Evolutionary conservation across 2,113 vertebrate genomes (phyloP).

Genomic region (Jacana jacana): DNA sequence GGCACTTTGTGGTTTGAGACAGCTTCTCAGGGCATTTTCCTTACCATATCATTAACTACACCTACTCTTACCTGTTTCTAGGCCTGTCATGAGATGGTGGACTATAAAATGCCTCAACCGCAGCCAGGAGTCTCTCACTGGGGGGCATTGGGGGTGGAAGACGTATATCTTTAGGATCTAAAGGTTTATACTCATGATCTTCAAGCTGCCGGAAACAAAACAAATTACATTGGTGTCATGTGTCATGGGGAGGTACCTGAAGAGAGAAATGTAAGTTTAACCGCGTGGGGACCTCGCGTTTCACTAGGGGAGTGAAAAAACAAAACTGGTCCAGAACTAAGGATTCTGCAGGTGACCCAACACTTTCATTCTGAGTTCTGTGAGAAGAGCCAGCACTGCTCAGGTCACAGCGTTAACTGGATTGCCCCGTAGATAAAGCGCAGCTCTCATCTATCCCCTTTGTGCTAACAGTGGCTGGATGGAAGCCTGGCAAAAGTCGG

Average conservation of each 20-base stretch:
- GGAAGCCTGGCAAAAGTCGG: background rate
- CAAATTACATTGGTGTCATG: background rate
- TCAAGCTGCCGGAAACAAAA: conserved; percentile 82
- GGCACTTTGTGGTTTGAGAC: background rate
- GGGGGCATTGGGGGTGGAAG: conserved; percentile 98
- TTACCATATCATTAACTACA: background rate
- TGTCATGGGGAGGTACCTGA: background rate
- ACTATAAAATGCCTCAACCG: conserved; percentile 97
- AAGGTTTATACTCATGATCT: conserved; percentile 94
- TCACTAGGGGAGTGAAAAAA: background rate
- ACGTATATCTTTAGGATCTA: conserved; percentile 97
- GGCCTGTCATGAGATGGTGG: conserved; percentile 97
- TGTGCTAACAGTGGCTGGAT: background rate
- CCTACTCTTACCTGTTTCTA: conserved; percentile 88
- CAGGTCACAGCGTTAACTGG: background rate
- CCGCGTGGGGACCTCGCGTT: background rate
- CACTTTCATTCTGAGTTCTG: background rate
- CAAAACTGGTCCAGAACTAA: background rate
- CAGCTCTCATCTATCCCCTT: background rate
- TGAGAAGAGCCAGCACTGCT: background rate
- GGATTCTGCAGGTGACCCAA: background rate
- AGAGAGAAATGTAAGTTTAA: background rate
- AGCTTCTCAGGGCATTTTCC: background rate
- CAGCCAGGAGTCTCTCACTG: conserved; percentile 93
- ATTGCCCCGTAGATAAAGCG: background rate